Evolutionary conservation across 1,140 invertebrate genomes (phyloP).

Genomic region (Neotoxoptera formosana): DNA sequence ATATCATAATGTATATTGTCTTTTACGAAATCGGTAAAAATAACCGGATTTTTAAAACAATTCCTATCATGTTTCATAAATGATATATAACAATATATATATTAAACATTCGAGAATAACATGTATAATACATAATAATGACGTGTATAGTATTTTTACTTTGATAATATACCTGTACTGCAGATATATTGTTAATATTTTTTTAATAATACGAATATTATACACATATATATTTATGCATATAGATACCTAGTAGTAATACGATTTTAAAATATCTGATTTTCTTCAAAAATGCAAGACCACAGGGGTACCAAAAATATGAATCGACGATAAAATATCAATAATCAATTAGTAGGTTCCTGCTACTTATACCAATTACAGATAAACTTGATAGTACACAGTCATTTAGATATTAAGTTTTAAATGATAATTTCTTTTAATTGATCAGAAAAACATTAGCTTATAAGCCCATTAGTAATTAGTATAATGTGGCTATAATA

Average conservation of each 20-base stretch:
- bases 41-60: background rate
- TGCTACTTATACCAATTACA: background rate
- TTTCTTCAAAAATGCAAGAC: background rate
- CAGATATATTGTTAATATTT: background rate
- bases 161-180: background rate
- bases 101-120: background rate
- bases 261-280: background rate
- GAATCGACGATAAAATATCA: background rate
- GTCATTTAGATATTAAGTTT: background rate
- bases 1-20: background rate
- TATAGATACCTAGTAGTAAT: background rate
- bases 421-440: background rate
- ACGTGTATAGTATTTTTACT: background rate
- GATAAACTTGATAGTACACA: background rate
- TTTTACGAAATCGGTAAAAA: background rate
- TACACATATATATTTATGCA: background rate
- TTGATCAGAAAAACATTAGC: background rate
- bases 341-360: background rate
- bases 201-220: background rate
- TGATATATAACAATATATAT: background rate
- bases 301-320: background rate
- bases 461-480: background rate
- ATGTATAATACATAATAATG: background rate
- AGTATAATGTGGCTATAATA: background rate
- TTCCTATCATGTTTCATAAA: constrained; percentile 10